phyloP scores from a whole-genome alignment of 2,113 vertebrate genomes.

The Melanerpes aurifrons region DNA sequence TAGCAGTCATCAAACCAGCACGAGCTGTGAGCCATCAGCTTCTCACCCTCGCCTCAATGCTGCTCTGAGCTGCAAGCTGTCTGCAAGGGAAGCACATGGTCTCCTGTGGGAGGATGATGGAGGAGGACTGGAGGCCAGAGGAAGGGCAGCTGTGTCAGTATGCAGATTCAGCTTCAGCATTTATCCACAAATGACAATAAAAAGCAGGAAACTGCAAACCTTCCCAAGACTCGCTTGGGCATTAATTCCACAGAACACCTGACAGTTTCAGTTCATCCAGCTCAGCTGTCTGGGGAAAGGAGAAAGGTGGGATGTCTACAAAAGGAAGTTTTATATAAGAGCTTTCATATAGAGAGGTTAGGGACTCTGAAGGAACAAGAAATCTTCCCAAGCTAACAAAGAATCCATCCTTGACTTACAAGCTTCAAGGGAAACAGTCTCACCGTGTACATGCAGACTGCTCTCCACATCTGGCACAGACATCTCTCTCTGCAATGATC shows the following conservation, averaged over 20 bases:
- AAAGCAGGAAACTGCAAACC: neutral
- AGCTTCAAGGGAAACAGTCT: neutral
- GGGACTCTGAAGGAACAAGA: neutral
- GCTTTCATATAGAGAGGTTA: neutral
- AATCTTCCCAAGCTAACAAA: neutral
- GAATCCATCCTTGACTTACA: neutral
- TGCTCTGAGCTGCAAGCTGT: neutral
- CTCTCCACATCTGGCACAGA: neutral
- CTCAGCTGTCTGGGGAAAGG: neutral
- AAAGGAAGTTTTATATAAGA: neutral
- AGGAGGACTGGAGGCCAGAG: rapidly evolving
- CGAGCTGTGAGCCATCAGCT: rapidly evolving
- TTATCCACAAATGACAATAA: neutral
- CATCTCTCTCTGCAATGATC: neutral
- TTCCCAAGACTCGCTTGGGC: neutral
- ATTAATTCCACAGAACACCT: neutral
- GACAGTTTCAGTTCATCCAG: neutral
- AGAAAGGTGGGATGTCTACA: neutral
- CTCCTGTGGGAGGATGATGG: neutral
- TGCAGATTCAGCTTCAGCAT: neutral
- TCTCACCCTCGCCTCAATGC: neutral
- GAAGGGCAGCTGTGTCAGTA: neutral
- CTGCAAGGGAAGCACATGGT: neutral
- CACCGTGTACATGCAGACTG: rapidly evolving
- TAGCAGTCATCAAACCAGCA: neutral